These are phyloP conservation scores for Nasonia vitripennis DNA, from an alignment of 1,140 invertebrate genomes.

Conservation along the genomic window DNA sequence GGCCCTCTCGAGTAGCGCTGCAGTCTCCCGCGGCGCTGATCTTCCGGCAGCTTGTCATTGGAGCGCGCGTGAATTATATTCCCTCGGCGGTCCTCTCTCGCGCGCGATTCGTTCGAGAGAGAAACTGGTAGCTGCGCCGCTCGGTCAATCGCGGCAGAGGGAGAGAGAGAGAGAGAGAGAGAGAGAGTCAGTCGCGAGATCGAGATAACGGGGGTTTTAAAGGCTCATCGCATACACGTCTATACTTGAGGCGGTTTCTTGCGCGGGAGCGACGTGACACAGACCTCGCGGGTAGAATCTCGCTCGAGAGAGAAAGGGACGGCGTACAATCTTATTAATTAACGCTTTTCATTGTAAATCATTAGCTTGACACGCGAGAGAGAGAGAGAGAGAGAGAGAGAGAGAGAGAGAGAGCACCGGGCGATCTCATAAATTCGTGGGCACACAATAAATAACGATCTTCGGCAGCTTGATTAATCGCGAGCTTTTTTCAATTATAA, in stretches of 20 bases:
- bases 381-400: neutral
- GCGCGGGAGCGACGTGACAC: neutral
- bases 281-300: slow-evolving; percentile 14
- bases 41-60: slow-evolving; percentile 34
- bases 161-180: neutral
- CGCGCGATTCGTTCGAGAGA: neutral
- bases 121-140: slow-evolving; percentile 31
- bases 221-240: slow-evolving; percentile 26
- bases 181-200: neutral
- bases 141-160: slow-evolving; percentile 12
- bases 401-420: no score
- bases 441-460: slow-evolving; percentile 15
- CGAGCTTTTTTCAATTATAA: neutral
- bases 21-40: neutral
- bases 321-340: slow-evolving; percentile 28
- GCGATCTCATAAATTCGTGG: neutral
- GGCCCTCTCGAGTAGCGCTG: neutral
- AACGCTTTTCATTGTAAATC: slow-evolving; percentile 31
- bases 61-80: slow-evolving; percentile 28
- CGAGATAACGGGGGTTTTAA: slow-evolving; percentile 39
- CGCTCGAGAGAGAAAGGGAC: neutral
- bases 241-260: slow-evolving; percentile 27
- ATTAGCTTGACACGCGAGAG: neutral
- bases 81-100: neutral
- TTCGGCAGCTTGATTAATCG: neutral